These are phyloP conservation scores for Malurus elegans DNA, from an alignment of 2,113 vertebrate species.

Conservation along the genomic window DNA sequence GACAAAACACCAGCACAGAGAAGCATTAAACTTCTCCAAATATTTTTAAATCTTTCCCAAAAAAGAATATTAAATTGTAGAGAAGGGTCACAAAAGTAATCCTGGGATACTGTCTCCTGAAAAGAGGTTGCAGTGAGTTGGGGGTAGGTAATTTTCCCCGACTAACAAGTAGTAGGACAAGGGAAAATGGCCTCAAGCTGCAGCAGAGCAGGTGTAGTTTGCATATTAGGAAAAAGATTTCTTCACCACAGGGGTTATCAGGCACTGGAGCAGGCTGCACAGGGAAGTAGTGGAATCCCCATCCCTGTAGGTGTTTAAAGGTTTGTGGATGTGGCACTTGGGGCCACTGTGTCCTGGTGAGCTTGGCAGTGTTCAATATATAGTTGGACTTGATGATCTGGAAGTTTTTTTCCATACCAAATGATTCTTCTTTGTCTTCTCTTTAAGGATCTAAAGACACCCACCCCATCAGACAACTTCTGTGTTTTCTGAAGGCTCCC, in stretches of 20 bases:
- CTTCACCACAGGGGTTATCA: background rate
- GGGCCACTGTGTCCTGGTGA: too few relatives aligned
- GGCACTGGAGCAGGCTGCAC: background rate
- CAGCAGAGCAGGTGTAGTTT: background rate
- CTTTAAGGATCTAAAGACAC: background rate
- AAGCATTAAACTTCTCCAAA: background rate
- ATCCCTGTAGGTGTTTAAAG: background rate
- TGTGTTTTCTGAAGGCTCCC: background rate
- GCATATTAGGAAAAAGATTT: background rate
- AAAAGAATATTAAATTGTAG: background rate
- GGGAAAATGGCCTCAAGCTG: background rate
- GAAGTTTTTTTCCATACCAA: background rate
- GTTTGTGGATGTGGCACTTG: background rate
- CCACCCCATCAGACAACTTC: background rate
- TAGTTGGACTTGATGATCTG: background rate
- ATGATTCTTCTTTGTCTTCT: background rate
- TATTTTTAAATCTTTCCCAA: background rate
- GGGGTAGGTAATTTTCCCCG: accelerated
- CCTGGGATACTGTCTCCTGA: background rate
- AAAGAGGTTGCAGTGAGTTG: background rate
- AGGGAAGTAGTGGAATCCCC: background rate
- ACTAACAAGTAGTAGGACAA: background rate
- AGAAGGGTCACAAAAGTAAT: background rate
- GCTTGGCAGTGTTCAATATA: too few relatives aligned
- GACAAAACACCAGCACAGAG: background rate